A percentile compares a stretch with the other conserved stretches of the same genome.
These are phyloP conservation scores for Accipiter virgatus DNA, from an alignment of 2,113 vertebrate species.

Conservation along the genomic window DNA sequence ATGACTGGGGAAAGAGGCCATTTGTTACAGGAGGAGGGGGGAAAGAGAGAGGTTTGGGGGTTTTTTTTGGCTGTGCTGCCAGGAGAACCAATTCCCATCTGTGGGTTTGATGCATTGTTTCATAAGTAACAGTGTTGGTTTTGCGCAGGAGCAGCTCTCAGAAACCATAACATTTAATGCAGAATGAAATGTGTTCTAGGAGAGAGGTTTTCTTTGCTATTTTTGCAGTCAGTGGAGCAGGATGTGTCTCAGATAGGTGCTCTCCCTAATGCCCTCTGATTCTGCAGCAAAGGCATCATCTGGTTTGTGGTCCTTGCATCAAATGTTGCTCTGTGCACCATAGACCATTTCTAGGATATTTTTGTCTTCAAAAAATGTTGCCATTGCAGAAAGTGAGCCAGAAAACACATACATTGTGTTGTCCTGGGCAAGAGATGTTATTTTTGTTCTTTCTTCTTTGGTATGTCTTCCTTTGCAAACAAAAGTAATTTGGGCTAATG, in stretches of 20 bases:
- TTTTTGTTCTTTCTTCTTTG: neutral
- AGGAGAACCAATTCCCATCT: conserved; percentile 38
- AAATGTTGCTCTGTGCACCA: neutral
- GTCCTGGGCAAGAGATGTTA: neutral
- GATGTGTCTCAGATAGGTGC: neutral
- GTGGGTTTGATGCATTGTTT: conserved; percentile 40
- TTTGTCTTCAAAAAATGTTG: neutral
- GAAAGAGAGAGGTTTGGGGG: neutral
- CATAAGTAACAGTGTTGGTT: conserved; percentile 14
- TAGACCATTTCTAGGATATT: neutral
- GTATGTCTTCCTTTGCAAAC: neutral
- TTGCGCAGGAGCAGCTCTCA: conserved; percentile 21
- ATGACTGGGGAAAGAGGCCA: conserved; percentile 31
- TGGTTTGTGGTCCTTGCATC: neutral
- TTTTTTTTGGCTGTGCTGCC: neutral
- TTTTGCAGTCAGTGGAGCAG: neutral
- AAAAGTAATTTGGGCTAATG: neutral
- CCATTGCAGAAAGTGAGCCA: neutral
- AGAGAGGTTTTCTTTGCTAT: neutral
- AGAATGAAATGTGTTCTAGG: neutral
- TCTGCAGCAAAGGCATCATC: neutral
- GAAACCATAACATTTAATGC: neutral
- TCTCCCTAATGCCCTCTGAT: neutral
- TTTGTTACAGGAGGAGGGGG: conserved; percentile 1
- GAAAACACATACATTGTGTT: neutral